Base-by-base conservation (phyloP, 2,797 vertebrate species). In the Eulemur mongoz region DNA sequence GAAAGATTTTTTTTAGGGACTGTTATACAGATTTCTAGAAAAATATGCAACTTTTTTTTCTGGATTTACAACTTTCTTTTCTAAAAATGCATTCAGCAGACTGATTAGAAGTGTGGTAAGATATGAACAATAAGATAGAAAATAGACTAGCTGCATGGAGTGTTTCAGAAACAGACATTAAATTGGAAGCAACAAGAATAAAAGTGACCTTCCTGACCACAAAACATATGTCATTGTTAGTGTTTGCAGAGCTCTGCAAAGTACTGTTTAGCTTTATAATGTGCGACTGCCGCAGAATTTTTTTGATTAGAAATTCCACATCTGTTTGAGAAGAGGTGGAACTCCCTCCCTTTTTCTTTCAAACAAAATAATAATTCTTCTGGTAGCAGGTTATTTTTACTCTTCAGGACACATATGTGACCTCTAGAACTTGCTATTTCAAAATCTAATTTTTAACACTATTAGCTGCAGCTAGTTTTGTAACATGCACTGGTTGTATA, bases 271-370 rank as follows among this genome's bases (percentile, higher is more conserved):
- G 73, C 88, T 78, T 73, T 32, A n/a, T 52, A 70, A 38, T 90
- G n/a, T 75, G 50, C 35, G 59, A 57, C 18, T 65, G 78, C 63
- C 45, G 22, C 8, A n/a, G 38, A 45, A 35, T 61, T 63, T 92
- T 92, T 96, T 95, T 95, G 14, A 96, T 97, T 96, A 87, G 72
- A 89, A 95, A 93, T 93, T 73, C 38, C 54, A 67, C 75, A 88
- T 94, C 85, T 91, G 84, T 95, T 97, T 80, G 65, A 93, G 83
- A 95, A 91, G 38, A 86, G 80, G 50, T 61, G 43, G 10, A 45
- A 45, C 43, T 48, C 17, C 73, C 20, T 92, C 40, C 17, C 7
- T 27, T 89, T 85, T 88, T 72, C 73, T 91, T 95, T 95, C 40
- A 95, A 95, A 91, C 30, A 67, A 92, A 95, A 45, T 81, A 94